These are phyloP conservation scores for Apoderus coryli DNA, from an alignment of 2,888 invertebrate genomes.

Conservation along the genomic window DNA sequence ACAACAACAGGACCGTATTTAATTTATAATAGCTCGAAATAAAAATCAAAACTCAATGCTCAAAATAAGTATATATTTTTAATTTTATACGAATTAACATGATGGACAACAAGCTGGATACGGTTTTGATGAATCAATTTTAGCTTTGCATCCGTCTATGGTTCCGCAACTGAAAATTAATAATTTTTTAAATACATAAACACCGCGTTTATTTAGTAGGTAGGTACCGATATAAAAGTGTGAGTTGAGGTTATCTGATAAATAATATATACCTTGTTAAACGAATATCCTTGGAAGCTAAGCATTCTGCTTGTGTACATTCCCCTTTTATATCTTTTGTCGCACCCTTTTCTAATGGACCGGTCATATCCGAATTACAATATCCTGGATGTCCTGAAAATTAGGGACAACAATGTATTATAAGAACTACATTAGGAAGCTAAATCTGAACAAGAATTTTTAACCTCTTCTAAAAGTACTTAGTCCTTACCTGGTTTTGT, in stretches of 20 bases:
- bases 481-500: neutral
- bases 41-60: too few relatives aligned
- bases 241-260: too few relatives aligned
- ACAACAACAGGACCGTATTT: too few relatives aligned
- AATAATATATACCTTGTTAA: too few relatives aligned
- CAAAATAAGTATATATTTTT: too few relatives aligned
- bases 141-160: slow-evolving; percentile 2
- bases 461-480: neutral
- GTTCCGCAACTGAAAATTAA: slow-evolving; percentile 11
- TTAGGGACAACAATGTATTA: too few relatives aligned
- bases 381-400: slow-evolving; percentile 3
- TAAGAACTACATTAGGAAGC: neutral
- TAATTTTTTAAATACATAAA: neutral
- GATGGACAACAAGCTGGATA: slow-evolving; percentile 12
- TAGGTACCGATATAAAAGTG: too few relatives aligned
- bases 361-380: slow-evolving; percentile 10
- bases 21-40: too few relatives aligned
- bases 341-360: slow-evolving; percentile 11
- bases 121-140: slow-evolving; percentile 7
- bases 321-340: slow-evolving; percentile 7
- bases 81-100: too few relatives aligned
- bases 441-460: neutral
- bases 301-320: slow-evolving; percentile 12
- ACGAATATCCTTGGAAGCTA: slow-evolving; percentile 8
- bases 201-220: neutral